A percentile compares a stretch with the other conserved stretches of the same genome.
Conservation (phyloP, 2,797 vertebrate species). For the Onychomys torridus region DNA sequence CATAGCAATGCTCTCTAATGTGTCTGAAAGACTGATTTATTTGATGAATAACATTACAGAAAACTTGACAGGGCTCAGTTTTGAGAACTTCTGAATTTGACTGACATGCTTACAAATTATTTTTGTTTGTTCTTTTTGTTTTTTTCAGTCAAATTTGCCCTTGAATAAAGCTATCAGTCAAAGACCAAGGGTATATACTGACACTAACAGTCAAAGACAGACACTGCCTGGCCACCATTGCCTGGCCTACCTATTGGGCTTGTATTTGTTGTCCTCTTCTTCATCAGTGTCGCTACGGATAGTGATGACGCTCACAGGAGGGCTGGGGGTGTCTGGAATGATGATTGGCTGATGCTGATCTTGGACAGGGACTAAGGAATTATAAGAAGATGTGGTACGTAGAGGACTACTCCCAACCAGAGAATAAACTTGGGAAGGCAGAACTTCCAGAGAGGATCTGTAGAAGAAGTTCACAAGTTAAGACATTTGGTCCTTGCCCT, state of each 20-base stretch:
- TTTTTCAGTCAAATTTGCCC: constrained; percentile 6
- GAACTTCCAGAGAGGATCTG: constrained; percentile 91
- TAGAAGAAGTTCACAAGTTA: constrained; percentile 49
- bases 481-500: background rate
- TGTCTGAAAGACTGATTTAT: constrained; percentile 3
- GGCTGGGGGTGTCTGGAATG: constrained; percentile 98
- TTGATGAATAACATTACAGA: background rate
- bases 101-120: constrained; percentile 29
- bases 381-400: constrained; percentile 89
- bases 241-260: constrained; percentile 90
- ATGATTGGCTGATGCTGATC: constrained; percentile 95
- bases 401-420: constrained; percentile 91
- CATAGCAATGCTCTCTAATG: background rate
- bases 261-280: constrained; percentile 96
- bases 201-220: background rate
- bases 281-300: constrained; percentile 99
- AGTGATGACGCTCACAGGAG: constrained; percentile 98
- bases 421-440: constrained; percentile 90
- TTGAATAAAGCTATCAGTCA: background rate
- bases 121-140: background rate
- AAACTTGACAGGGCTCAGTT: background rate
- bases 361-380: constrained; percentile 89
- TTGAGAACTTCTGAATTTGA: background rate
- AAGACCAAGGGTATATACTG: background rate
- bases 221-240: background rate